Conservation (phyloP, 2,888 invertebrate genomes). For the Tachina lurida region DNA sequence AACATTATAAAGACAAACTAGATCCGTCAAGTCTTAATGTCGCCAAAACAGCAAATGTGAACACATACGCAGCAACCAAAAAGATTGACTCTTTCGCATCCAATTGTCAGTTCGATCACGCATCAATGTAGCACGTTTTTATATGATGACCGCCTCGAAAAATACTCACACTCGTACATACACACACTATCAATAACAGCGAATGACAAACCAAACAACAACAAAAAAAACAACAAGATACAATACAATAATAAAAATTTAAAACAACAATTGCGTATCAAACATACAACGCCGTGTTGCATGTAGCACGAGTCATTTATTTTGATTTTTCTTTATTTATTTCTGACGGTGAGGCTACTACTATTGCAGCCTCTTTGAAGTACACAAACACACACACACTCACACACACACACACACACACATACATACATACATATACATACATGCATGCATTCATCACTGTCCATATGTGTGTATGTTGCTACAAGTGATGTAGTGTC, state of each 20-base stretch:
- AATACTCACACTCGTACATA: conserved; percentile 60
- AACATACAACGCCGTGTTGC: conserved; percentile 53
- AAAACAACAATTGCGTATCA: conserved; percentile 68
- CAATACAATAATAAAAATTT: not conserved
- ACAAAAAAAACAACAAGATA: not conserved
- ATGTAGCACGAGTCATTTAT: conserved; percentile 71
- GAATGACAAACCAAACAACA: conserved; percentile 22
- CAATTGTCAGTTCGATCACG: conserved; percentile 81
- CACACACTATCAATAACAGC: conserved; percentile 53
- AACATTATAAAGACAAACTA: conserved; percentile 60
- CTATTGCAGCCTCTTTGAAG: conserved; percentile 27
- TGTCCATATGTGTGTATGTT: not conserved
- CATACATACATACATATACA: too few relatives aligned
- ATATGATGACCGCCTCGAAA: conserved; percentile 75
- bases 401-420: too few relatives aligned
- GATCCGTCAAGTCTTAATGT: conserved; percentile 71
- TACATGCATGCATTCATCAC: too few relatives aligned
- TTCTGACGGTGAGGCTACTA: conserved; percentile 2
- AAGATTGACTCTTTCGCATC: conserved; percentile 61
- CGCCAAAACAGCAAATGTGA: conserved; percentile 57
- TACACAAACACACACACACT: not conserved
- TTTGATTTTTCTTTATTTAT: conserved; percentile 24
- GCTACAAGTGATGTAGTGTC: conserved; percentile 25
- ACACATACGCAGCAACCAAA: conserved; percentile 52
- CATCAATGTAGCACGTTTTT: conserved; percentile 83